Evolutionary conservation across 2,113 vertebrate species (phyloP).

Genomic region (Amazona vittata): DNA sequence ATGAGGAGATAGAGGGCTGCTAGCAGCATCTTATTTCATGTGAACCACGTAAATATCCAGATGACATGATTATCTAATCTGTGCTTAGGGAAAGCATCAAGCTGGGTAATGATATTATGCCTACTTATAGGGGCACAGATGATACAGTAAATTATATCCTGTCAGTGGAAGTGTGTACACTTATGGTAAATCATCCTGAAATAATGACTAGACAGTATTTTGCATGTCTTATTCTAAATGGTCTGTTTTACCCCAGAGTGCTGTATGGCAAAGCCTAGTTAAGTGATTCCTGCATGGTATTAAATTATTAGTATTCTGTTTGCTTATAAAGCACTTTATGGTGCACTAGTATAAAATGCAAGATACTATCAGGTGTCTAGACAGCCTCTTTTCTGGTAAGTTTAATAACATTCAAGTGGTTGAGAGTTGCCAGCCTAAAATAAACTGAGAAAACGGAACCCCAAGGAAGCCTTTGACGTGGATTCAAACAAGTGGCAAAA

Average conservation of each 20-base stretch:
- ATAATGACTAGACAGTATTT: background rate
- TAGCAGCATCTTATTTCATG: background rate
- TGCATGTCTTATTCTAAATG: background rate
- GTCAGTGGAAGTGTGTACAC: background rate
- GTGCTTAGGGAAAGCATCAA: background rate
- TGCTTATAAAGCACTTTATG: background rate
- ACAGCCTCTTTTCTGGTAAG: background rate
- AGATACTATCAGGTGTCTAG: background rate
- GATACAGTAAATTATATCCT: background rate
- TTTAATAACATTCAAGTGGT: background rate
- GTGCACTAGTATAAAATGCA: background rate
- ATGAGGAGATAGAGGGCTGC: background rate
- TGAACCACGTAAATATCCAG: background rate
- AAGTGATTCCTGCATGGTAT: background rate
- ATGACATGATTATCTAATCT: background rate
- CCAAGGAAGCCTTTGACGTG: background rate
- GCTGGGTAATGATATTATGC: background rate
- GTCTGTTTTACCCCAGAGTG: background rate
- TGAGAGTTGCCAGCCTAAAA: background rate
- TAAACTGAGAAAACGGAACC: background rate
- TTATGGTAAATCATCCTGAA: background rate
- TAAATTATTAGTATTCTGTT: background rate
- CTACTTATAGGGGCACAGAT: background rate
- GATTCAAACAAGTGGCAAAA: background rate
- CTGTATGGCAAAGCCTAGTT: background rate